Percentiles rank a stretch among this genome's conserved stretches.
These are phyloP conservation scores for Caenorhabditis parvicauda DNA, from an alignment of 2,888 invertebrate genomes.

Conservation along the genomic window DNA sequence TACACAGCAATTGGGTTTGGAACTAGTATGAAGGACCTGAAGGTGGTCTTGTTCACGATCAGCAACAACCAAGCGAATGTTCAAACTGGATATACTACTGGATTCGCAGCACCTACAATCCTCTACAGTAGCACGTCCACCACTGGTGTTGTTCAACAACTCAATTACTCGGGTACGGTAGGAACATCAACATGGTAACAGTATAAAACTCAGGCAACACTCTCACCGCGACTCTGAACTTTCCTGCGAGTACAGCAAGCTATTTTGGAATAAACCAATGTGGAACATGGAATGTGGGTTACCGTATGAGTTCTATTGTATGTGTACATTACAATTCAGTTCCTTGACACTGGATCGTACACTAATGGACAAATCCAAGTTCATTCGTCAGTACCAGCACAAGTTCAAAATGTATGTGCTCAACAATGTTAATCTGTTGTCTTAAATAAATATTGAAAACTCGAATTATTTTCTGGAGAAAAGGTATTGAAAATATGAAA, in stretches of 20 bases:
- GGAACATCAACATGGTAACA: too few species aligned
- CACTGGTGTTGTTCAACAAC: conserved; percentile 14
- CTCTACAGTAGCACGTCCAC: too few species aligned
- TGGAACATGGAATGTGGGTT: conserved; percentile 29
- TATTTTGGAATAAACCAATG: conserved; percentile 21
- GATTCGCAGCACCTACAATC: conserved; percentile 15
- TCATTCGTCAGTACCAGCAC: conserved; percentile 11
- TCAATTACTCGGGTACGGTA: too few species aligned
- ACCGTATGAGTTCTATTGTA: not conserved
- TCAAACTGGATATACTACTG: conserved; percentile 17
- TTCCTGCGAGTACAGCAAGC: conserved; percentile 14
- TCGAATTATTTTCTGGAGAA: too few species aligned
- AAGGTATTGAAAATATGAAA: too few species aligned
- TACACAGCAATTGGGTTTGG: conserved; percentile 30
- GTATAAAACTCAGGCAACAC: conserved; percentile 16
- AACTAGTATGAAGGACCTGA: conserved; percentile 15
- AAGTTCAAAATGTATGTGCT: conserved; percentile 22
- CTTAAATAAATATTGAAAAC: not conserved
- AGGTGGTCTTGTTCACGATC: conserved; percentile 20
- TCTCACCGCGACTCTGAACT: conserved; percentile 10
- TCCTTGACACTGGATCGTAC: conserved; percentile 14
- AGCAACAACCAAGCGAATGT: conserved; percentile 12
- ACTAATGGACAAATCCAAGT: conserved; percentile 12
- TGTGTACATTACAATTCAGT: conserved; percentile 13
- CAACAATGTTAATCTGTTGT: conserved; percentile 15